These are phyloP conservation scores for Pomacea maculata DNA, from an alignment of 1,140 invertebrate species.

Conservation along the genomic window DNA sequence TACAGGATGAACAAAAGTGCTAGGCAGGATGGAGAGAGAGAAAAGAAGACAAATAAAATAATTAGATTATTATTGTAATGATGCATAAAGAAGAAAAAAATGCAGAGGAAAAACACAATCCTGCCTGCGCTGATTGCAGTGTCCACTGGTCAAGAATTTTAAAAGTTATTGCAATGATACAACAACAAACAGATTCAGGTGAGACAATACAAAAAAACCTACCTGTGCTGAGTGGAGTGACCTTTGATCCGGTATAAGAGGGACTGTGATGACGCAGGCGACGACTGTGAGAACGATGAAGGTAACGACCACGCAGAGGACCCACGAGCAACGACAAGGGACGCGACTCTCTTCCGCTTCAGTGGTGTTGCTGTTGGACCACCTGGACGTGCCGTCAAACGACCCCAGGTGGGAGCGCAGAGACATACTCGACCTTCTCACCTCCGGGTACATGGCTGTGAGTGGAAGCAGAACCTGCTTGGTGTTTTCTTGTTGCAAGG, in stretches of 20 bases:
- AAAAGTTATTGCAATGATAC: not conserved
- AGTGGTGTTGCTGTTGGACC: not conserved
- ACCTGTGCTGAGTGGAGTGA: not conserved
- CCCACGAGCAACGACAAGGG: not conserved
- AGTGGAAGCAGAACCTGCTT: no score
- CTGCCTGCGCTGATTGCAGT: not conserved
- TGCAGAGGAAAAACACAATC: not conserved
- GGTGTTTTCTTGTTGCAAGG: no score
- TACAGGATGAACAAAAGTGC: not conserved
- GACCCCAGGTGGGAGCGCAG: no score
- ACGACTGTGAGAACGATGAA: not conserved
- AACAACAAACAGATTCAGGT: not conserved
- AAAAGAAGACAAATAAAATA: not conserved
- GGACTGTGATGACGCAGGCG: slow-evolving; percentile 4
- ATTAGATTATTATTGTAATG: not conserved
- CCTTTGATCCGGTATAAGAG: not conserved
- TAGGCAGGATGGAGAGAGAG: not conserved
- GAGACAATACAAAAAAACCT: not conserved
- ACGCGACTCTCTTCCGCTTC: not conserved
- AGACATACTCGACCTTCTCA: no score
- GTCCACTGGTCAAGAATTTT: not conserved
- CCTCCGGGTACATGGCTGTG: no score
- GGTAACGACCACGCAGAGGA: not conserved
- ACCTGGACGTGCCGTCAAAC: no score
- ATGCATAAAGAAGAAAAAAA: not conserved